phyloP scores from a whole-genome alignment of 2,113 vertebrate species.

The Seriola aureovittata region DNA sequence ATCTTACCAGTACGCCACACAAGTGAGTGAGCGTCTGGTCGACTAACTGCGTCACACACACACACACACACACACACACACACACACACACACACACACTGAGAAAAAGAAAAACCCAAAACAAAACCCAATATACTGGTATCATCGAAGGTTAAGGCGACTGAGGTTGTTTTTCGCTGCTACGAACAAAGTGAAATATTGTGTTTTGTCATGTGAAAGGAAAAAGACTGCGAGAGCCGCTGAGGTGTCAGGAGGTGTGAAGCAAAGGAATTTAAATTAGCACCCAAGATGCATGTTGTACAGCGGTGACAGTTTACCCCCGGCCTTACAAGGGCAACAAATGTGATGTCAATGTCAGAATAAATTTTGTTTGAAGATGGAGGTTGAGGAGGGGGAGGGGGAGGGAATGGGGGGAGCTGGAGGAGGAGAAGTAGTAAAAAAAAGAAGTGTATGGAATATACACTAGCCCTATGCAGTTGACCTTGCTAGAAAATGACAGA shows the following conservation, averaged over 20 bases:
- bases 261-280: constrained; percentile 72
- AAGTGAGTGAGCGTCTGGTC: background rate
- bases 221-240: constrained; percentile 47
- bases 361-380: constrained; percentile 44
- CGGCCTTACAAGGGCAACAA: constrained; percentile 60
- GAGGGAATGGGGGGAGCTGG: constrained; percentile 12
- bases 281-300: constrained; percentile 19
- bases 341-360: constrained; percentile 69
- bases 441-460: constrained; percentile 36
- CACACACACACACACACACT: no score
- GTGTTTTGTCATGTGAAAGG: constrained; percentile 58
- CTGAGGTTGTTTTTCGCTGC: no score
- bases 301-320: constrained; percentile 39
- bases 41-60: background rate
- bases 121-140: no score
- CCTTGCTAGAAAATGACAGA: constrained; percentile 67
- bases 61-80: background rate
- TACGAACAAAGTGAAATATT: constrained; percentile 52
- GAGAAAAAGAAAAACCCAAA: no score
- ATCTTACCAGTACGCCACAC: background rate
- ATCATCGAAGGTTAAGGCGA: no score
- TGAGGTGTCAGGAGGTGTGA: constrained; percentile 39
- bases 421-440: constrained; percentile 7
- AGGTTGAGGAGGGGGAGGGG: constrained; percentile 1
- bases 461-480: constrained; percentile 46